These are phyloP conservation scores for Chauna torquata DNA, from an alignment of 2,113 vertebrate genomes.

Conservation along the genomic window DNA sequence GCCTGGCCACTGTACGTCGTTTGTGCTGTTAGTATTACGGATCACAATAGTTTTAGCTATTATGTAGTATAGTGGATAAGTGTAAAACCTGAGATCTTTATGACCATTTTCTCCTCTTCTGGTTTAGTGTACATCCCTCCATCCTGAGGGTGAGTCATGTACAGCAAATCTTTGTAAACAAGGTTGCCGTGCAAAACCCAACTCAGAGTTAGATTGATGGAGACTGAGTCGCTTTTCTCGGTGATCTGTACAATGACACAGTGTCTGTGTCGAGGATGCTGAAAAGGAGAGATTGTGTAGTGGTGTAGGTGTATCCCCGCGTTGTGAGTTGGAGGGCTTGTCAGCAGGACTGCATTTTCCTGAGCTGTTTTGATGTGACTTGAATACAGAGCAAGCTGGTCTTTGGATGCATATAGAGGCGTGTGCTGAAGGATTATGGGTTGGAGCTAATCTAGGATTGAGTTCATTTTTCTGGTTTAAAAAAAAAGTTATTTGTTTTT, in stretches of 20 bases:
- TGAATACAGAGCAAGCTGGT: not conserved
- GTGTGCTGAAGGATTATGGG: not conserved
- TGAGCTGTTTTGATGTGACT: not conserved
- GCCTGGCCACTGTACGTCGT: rapidly evolving
- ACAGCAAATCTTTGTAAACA: not conserved
- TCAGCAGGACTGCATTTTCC: not conserved
- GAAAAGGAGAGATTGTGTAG: rapidly evolving
- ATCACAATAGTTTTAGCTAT: not conserved
- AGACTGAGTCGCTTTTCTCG: rapidly evolving
- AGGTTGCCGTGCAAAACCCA: not conserved
- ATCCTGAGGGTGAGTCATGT: not conserved
- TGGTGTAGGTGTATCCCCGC: not conserved
- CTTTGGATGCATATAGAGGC: not conserved
- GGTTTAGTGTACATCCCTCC: not conserved
- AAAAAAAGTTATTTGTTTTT: not conserved
- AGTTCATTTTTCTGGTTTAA: not conserved
- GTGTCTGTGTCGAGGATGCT: rapidly evolving
- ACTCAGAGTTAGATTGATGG: rapidly evolving
- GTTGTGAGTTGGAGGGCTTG: not conserved
- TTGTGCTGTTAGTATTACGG: not conserved
- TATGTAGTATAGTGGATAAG: no score
- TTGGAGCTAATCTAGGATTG: not conserved
- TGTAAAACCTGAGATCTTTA: not conserved
- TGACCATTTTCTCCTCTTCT: not conserved
- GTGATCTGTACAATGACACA: rapidly evolving